Evolutionary conservation across 1,140 invertebrate species (phyloP), one percentile per base, ranked within the genome.

Genomic region (Drosophila tani): DNA sequence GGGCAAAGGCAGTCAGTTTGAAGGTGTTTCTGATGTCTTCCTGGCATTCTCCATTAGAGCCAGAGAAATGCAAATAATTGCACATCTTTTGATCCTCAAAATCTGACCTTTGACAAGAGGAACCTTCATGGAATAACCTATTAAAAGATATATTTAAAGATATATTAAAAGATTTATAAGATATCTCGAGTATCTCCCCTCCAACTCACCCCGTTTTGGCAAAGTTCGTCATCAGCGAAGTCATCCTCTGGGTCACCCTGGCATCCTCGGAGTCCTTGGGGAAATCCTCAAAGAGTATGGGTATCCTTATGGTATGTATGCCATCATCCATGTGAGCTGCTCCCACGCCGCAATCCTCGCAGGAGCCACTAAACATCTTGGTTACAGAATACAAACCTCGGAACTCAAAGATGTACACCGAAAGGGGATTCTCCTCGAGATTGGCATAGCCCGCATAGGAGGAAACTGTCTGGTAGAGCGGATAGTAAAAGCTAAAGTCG

Each of bases 301-400:
- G 63, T 11, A 81, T 49, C 2, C 62, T 17, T 24, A 92, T 64
- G 1, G 75, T 53, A 27, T 92, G 91, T 1, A 92, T 5, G 1
- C 59, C 64, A 55, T 92, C 91, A 45, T 92, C 91, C 78, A 77
- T 63, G 55, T 92, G 91, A 5, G 38, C 59, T 7, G 85, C 62
- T 4, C 86, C 81, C 17, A 82, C 60, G 0, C 82, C 62, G 5
- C 49, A 56, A 2, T 57, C 38, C 7, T 47, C 57, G 1, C 45
- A 19, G 2, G 47, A 55, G 1, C 47, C 40, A n/a, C 45, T 35
- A 5, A 57, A 35, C 0, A 70, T 0, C 0, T 32, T 5, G 0
- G 50, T 19, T 1, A 65, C 21, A 0, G 75, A 56, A 8, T 53
- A 6, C 5, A 56, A 5, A 0, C 79, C 71, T 0, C 6, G 12